These are phyloP conservation scores for Pseudopipra pipra DNA, from an alignment of 2,113 vertebrate genomes.

Conservation along the genomic window DNA sequence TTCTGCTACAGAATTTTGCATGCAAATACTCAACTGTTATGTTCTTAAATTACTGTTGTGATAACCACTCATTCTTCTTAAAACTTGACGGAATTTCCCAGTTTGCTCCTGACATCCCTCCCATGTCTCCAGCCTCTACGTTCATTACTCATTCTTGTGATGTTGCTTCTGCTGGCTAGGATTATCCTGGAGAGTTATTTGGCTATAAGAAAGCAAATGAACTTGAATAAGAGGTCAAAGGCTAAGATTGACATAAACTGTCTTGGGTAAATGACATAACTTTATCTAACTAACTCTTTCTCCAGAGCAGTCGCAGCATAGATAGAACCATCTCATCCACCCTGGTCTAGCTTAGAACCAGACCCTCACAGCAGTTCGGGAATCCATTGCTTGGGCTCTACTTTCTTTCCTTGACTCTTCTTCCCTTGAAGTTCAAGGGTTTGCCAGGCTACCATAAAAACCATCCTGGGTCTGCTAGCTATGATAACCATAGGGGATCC, in stretches of 20 bases:
- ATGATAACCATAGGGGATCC: accelerated
- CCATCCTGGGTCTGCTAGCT: accelerated
- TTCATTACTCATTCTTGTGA: neutral
- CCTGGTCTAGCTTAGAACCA: neutral
- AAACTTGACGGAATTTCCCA: neutral
- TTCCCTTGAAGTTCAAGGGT: neutral
- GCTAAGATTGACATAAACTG: neutral
- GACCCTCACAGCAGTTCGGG: neutral
- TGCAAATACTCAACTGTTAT: neutral
- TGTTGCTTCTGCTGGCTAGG: neutral
- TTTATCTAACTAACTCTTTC: neutral
- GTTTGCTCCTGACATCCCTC: neutral
- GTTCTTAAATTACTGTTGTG: neutral
- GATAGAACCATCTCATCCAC: neutral
- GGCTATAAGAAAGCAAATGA: neutral
- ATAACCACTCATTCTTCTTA: neutral
- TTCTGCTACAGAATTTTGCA: neutral
- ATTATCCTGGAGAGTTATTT: neutral
- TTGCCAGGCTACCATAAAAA: neutral
- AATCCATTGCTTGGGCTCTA: neutral
- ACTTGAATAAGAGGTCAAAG: neutral
- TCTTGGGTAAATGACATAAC: neutral
- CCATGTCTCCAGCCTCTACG: neutral
- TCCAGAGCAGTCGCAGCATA: neutral
- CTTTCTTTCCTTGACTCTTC: neutral